Evolutionary conservation across 2,888 invertebrate genomes (phyloP).

Genomic region (Girardia tigrina): DNA sequence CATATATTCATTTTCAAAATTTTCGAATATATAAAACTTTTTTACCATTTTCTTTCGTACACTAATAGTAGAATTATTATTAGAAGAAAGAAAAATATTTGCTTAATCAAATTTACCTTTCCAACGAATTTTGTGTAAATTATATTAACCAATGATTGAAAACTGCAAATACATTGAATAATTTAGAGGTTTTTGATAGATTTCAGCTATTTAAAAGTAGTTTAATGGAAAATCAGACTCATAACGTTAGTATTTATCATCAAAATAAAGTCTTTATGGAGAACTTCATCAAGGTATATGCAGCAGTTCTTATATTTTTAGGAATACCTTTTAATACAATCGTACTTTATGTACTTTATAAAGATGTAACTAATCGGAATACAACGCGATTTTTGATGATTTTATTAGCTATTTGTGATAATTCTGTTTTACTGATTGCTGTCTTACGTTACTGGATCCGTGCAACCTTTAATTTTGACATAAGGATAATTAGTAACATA

Average conservation of each 20-base stretch:
- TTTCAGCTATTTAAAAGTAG: not conserved
- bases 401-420: constrained; percentile 33
- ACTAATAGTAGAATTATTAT: not conserved
- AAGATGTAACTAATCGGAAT: constrained; percentile 27
- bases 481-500: constrained; percentile 3
- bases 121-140: not conserved
- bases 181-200: not conserved
- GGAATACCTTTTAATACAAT: constrained; percentile 35
- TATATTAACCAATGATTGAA: not conserved
- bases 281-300: constrained; percentile 24
- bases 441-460: constrained; percentile 33
- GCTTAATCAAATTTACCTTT: constrained; percentile 17
- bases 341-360: not conserved
- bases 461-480: constrained; percentile 15
- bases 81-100: not conserved
- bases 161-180: not conserved
- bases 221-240: not conserved
- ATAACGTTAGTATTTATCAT: not conserved
- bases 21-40: no score
- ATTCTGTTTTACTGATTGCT: constrained; percentile 26
- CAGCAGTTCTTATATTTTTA: constrained; percentile 24
- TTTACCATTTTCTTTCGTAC: no score
- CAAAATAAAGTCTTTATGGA: not conserved
- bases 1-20: no score
- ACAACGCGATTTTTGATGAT: constrained; percentile 36